Evolutionary conservation across 1,140 invertebrate species (phyloP).

Genomic region (Drosophila sproati): DNA sequence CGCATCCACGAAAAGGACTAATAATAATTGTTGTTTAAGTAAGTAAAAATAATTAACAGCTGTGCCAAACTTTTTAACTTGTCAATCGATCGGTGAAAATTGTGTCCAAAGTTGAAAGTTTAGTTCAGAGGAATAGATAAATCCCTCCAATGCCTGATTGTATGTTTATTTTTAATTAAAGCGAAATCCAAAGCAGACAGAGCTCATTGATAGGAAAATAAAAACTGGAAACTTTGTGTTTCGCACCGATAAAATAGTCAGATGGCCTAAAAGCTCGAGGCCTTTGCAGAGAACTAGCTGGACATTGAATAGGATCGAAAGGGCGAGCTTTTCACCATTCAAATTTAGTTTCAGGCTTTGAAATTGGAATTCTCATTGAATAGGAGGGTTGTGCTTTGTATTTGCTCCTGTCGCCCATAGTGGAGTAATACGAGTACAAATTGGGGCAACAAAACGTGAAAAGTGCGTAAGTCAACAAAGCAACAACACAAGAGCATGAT

Average conservation of each 20-base stretch:
- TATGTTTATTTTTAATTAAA: not conserved
- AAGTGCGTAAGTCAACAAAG: conserved; percentile 25
- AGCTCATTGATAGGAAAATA: not conserved
- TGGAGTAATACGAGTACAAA: not conserved
- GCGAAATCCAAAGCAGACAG: not conserved
- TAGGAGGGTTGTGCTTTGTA: not conserved
- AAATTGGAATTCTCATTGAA: conserved; percentile 15
- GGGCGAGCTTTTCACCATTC: not conserved
- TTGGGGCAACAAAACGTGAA: conserved; percentile 13
- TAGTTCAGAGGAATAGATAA: not conserved
- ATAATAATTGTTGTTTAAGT: conserved; percentile 1
- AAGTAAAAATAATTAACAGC: not conserved
- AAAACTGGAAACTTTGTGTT: not conserved
- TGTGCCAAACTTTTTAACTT: not conserved
- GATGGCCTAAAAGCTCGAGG: not conserved
- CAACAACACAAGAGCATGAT: conserved; percentile 8
- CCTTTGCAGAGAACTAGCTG: not conserved
- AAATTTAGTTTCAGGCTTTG: not conserved
- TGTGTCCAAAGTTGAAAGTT: not conserved
- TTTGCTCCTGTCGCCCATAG: conserved; percentile 17
- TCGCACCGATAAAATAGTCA: not conserved
- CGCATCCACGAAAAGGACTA: not conserved
- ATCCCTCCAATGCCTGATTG: too few species aligned
- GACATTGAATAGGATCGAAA: not conserved
- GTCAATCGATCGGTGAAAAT: not conserved